Evolutionary conservation across 1,140 invertebrate species (phyloP), one percentile per base, ranked within the genome.

Genomic region (Drosophila albomicans): DNA sequence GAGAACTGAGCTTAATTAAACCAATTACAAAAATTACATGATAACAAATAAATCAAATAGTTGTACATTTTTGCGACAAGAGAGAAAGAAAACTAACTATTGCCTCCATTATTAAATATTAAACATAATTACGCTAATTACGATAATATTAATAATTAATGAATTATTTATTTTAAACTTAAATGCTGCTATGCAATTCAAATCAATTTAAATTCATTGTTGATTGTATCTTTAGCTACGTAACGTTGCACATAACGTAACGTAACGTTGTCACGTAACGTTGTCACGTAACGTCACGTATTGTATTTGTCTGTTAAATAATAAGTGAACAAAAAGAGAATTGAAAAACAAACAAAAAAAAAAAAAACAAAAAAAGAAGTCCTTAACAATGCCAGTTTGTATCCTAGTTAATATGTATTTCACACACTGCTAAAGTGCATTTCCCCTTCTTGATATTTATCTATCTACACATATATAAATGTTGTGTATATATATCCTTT

Each of bases 1-100:
- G 71, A 82, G 71, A 82, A 82, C 80, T 79, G 80, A 82, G 80
- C 80, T 82, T 82, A 82, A 43, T 32, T 43, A 38, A 32, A 54
- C 13, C 59, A 62, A 63, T 49, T 5, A 46, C 41, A 56, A 56
- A 45, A 35, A 20, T 5, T 25, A 25, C 20, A 25, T 25, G 20
- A 25, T 11, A 20, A 58, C 1, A 49, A 61, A 57, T 15, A 20
- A 32, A 16, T 46, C 6, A 25, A 58, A 58, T 38, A 67, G 43
- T 30, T 57, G 30, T 46, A 56, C 56, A 56, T 45, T 25, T 25
- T 4, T 49, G 51, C 49, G 49, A 59, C 11, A 68, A 48, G 25
- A 6, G 7, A 62, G 38, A 41, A 25, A 11, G 30, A 56, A 45
- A 32, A 38, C 51, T 52, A 52, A 52, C 51, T 10, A 25, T 15